Evolutionary conservation across 1,140 invertebrate species (phyloP), one percentile per base, ranked within the genome.

Genomic region (Diprion similis): DNA sequence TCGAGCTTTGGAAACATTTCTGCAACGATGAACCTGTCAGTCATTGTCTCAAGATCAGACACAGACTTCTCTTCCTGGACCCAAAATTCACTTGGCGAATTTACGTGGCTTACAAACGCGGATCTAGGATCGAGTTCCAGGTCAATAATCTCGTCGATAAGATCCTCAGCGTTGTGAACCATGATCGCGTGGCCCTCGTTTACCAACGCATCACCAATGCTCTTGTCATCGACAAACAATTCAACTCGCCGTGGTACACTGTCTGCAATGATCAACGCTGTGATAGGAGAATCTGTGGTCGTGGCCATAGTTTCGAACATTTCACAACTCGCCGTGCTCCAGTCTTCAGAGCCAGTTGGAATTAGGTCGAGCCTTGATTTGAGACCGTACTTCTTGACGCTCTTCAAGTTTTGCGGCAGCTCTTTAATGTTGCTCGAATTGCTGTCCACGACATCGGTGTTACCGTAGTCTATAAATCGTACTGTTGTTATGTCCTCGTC

Each of bases 401-500:
- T 83, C 71, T 84, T 86, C 76, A 90, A 86, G 64, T 89, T 83
- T 13, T 90, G 86, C 0, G 91, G 90, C 46, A 94, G 83, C 10
- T 87, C 83, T 79, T 93, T 93, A 1, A 94, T 87, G 10, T 90
- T 82, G 0, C 83, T 86, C 0, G 86, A 86, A 11, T 88, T 87
- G 70, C 91, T 92, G 51, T 92, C 88, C 0, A 93, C 88, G 0
- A 92, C 89, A 78, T 95, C 94, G 0, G 92, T 93, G 75, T 94
- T 95, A 9, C 96, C 96, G 81, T 93, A 96, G 81, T 97, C 96
- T 6, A 96, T 91, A 80, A 95, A 97, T 45, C 92, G 89, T 0
- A 96, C 92, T 1, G 93, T 93, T 13, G 91, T 93, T 24, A 93
- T 91, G 69, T 92, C 92, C 11, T 89, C 88, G 75, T 92, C 92